Evolutionary conservation across 2,113 vertebrate species (phyloP).

Genomic region (Willisornis vidua): DNA sequence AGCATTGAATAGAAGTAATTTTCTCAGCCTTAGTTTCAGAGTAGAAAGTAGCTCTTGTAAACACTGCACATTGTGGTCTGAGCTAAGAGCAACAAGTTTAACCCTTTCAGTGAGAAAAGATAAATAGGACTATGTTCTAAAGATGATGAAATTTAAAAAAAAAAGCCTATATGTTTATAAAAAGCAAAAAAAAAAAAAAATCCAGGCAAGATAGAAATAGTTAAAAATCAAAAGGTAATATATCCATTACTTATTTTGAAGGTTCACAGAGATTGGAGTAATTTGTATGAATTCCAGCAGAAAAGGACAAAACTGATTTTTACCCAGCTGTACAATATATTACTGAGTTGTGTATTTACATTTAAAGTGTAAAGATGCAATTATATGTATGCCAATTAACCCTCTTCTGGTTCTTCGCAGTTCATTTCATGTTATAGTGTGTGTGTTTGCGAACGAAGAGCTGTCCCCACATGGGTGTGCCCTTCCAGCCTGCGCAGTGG

Average conservation of each 20-base stretch:
- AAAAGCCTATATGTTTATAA: too few relatives aligned
- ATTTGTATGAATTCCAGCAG: not conserved
- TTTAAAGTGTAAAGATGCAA: not conserved
- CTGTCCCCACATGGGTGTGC: too few relatives aligned
- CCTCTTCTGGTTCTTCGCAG: not conserved
- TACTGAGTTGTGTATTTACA: not conserved
- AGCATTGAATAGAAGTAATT: slow-evolving; percentile 72
- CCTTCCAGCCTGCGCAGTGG: too few relatives aligned
- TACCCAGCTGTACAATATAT: not conserved
- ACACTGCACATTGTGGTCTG: not conserved
- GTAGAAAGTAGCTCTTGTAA: slow-evolving; percentile 46
- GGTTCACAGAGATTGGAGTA: not conserved
- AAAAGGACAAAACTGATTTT: not conserved
- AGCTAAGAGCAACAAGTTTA: slow-evolving; percentile 38
- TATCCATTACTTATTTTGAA: not conserved
- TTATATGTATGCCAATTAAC: accelerated
- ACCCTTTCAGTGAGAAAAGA: slow-evolving; percentile 9
- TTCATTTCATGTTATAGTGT: not conserved
- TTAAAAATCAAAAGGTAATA: not conserved
- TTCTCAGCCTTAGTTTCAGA: slow-evolving; percentile 60
- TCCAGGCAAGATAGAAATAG: not conserved
- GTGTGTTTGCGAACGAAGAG: too few relatives aligned
- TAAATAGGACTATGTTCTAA: not conserved
- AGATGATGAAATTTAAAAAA: not conserved
- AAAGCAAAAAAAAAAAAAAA: not conserved